Evolutionary conservation across 1,140 invertebrate species (phyloP).

Genomic region (Drosophila mojavensis): DNA sequence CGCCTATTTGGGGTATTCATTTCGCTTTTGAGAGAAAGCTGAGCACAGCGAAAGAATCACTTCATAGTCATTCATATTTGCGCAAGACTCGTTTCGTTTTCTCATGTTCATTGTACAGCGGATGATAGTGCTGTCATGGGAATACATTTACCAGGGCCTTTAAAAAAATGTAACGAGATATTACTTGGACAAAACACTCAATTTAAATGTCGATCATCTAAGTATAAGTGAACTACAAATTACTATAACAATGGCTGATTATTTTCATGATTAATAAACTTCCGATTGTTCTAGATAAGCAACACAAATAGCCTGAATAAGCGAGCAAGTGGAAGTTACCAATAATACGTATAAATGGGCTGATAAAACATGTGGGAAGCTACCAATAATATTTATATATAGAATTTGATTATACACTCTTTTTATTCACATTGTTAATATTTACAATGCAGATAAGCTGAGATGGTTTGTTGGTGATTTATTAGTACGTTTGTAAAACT

Average conservation of each 20-base stretch:
- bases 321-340: background rate
- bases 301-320: too few relatives aligned
- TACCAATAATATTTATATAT: background rate
- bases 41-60: constrained; percentile 24
- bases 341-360: too few relatives aligned
- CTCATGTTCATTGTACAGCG: constrained; percentile 2
- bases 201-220: too few relatives aligned
- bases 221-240: too few relatives aligned
- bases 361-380: background rate
- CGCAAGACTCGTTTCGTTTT: background rate
- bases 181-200: too few relatives aligned
- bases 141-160: background rate
- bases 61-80: constrained; percentile 13
- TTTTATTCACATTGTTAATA: too few relatives aligned
- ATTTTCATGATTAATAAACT: too few relatives aligned
- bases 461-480: too few relatives aligned
- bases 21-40: constrained; percentile 33
- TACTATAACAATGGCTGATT: too few relatives aligned
- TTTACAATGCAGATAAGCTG: background rate
- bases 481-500: background rate
- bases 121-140: background rate
- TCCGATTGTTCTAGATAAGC: too few relatives aligned
- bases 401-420: too few relatives aligned
- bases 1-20: constrained; percentile 11
- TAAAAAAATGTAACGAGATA: background rate